Evolutionary conservation across 2,797 vertebrate species (phyloP).

Genomic region (Decapterus maruadsi): DNA sequence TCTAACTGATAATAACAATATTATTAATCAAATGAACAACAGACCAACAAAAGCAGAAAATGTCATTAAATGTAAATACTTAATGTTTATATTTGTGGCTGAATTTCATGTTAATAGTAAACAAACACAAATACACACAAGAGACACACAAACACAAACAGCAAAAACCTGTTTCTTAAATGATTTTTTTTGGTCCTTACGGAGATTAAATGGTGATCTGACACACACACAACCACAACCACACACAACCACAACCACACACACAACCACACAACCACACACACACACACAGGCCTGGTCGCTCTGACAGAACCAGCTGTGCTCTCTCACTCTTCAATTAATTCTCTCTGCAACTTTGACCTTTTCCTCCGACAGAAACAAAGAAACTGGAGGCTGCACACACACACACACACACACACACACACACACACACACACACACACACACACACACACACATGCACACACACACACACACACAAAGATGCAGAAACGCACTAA

Average conservation of each 20-base stretch:
- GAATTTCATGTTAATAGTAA: too few relatives aligned
- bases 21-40: too few relatives aligned
- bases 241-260: conserved; percentile 22
- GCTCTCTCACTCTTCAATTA: conserved; percentile 82
- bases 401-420: conserved; percentile 33
- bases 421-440: not conserved
- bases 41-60: too few relatives aligned
- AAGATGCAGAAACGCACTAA: not conserved
- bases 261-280: conserved; percentile 17
- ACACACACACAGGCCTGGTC: conserved; percentile 2
- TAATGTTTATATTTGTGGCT: too few relatives aligned
- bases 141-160: too few relatives aligned
- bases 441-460: conserved; percentile 32
- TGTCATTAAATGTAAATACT: too few relatives aligned
- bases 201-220: not conserved
- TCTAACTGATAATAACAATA: too few relatives aligned
- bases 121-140: too few relatives aligned
- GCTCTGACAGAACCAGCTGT: conserved; percentile 79
- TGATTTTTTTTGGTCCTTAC: not conserved
- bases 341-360: conserved; percentile 85
- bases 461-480: not conserved
- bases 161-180: not conserved
- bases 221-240: conserved; percentile 11
- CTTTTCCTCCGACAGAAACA: conserved; percentile 80
- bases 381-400: conserved; percentile 65